Conservation (phyloP, 2,797 vertebrate species). For the Cichlasoma orientale region DNA sequence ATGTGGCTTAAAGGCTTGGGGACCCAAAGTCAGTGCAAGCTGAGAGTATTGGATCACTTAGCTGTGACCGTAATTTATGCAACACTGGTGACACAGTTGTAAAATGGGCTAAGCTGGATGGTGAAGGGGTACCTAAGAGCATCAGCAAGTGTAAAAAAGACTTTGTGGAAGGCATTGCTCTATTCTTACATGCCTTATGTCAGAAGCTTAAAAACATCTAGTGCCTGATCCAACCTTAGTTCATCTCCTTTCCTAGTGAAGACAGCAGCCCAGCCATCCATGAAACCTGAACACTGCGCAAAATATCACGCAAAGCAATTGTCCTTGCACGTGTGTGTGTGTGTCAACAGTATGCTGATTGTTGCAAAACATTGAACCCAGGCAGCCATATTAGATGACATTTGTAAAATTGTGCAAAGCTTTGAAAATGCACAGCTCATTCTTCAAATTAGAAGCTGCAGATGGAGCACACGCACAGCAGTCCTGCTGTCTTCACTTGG, state of each 20-base stretch:
- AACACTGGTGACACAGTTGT: conserved; percentile 12
- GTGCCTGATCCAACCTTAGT: no score
- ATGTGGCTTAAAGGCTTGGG: conserved; percentile 4
- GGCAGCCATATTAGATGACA: neutral
- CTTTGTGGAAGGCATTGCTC: neutral
- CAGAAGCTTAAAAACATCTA: no score
- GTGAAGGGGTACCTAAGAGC: neutral
- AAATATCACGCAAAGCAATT: neutral
- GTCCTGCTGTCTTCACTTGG: neutral
- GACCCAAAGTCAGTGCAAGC: conserved; percentile 21
- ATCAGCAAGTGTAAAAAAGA: neutral
- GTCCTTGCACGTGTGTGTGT: neutral
- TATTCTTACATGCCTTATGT: neutral
- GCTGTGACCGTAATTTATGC: conserved; percentile 7
- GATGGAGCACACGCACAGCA: neutral
- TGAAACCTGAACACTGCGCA: neutral
- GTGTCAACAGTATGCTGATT: neutral
- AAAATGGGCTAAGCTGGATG: conserved; percentile 12
- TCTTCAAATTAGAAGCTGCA: conserved; percentile 19
- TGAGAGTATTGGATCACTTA: neutral
- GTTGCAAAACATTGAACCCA: conserved; percentile 9
- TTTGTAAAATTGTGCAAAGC: neutral
- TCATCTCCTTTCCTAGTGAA: neutral
- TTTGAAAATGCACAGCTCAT: neutral
- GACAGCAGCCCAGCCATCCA: neutral